Base-by-base conservation (phyloP, 2,797 vertebrate genomes). In the Botia kubotai region DNA sequence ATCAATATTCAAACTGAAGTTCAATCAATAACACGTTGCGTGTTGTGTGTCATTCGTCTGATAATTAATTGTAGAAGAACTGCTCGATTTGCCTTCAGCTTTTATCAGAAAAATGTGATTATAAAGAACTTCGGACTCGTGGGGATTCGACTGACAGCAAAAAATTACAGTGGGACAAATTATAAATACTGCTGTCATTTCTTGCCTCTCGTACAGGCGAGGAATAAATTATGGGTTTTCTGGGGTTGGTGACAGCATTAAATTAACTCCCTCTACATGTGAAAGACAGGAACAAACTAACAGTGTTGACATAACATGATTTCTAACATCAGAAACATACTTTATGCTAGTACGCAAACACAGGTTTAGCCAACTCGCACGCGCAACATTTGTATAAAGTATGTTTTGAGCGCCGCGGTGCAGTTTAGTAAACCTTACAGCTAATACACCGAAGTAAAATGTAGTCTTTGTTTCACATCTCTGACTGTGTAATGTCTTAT, bases 101-200 rank as follows among this genome's bases (percentile, higher is more conserved):
- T 75, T 81, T 68, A 65, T 84, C 66, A 39, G 60, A 71, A 39
- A 79, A 68, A 79, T 83, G 83, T 84, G 78, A 81, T 86, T 84
- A 81, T 67, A 46, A 76, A 69, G 16, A 82, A 75, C 53, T 65
- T 63, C 16, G 52, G 46, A 66, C 46, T 58, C 50, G 50, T 75
- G 77, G 80, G 68, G 73, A 72, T 81, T 70, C 46, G n/a, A 60
- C 52, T 48, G 78, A 75, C 73, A 50, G 82, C 10, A 4, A 72
- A 80, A 73, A 83, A 83, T 79, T 83, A 83, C 48, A 73, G 60
- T n/a, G 58, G 46, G 72, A 48, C 58, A 11, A 60, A 84, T 84
- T 76, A 85, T 62, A 86, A 69, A 83, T 76, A 75, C 46, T 68
- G 55, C 53, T 77, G 83, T 81, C 79, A 66, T 71, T 52, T 70